These are phyloP conservation scores for Tyria jacobaeae DNA, from an alignment of 2,888 invertebrate species.

Conservation along the genomic window DNA sequence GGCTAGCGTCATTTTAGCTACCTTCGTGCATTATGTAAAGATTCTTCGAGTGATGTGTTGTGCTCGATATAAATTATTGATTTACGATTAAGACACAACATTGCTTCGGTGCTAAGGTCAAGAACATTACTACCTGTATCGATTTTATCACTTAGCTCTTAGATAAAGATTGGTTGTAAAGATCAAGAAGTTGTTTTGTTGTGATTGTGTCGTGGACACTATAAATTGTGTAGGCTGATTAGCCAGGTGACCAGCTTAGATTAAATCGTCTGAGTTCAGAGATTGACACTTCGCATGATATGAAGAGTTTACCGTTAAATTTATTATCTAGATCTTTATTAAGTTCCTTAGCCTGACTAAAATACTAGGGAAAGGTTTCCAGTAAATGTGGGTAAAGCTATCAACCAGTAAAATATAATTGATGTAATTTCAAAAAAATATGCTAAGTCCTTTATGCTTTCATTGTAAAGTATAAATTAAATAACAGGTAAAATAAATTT, in stretches of 20 bases:
- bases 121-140: constrained; percentile 37
- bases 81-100: constrained; percentile 44
- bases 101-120: constrained; percentile 43
- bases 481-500: too few relatives aligned
- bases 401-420: too few relatives aligned
- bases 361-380: too few relatives aligned
- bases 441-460: too few relatives aligned
- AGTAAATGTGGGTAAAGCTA: too few relatives aligned
- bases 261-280: neutral
- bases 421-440: too few relatives aligned
- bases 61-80: constrained; percentile 51
- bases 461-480: too few relatives aligned
- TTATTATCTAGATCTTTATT: too few relatives aligned
- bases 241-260: constrained; percentile 5
- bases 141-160: constrained; percentile 37
- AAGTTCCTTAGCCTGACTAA: too few relatives aligned
- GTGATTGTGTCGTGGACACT: neutral
- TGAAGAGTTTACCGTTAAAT: neutral
- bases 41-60: constrained; percentile 45
- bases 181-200: constrained; percentile 12
- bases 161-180: constrained; percentile 18
- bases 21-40: constrained; percentile 49
- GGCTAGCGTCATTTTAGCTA: constrained; percentile 38
- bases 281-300: neutral
- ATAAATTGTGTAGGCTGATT: neutral